phyloP scores from a whole-genome alignment of 2,888 invertebrate genomes.

The Neoascia interrupta region DNA sequence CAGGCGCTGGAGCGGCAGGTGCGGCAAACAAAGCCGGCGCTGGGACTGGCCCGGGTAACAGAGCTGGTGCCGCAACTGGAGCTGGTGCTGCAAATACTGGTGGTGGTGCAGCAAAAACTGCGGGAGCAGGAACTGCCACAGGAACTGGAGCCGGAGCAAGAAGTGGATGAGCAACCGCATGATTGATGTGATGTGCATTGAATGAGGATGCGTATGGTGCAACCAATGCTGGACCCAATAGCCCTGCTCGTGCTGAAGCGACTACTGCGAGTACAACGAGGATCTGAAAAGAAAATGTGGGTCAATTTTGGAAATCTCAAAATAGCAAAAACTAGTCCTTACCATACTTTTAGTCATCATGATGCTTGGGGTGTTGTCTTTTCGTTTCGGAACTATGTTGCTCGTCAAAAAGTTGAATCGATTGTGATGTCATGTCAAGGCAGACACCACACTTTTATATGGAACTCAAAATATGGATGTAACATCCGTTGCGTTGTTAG shows the following conservation, averaged over 20 bases:
- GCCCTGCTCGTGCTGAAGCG: constrained; percentile 77
- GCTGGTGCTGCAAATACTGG: constrained; percentile 70
- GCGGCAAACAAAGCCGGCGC: background rate
- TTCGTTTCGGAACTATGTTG: constrained; percentile 15
- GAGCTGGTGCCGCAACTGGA: constrained; percentile 71
- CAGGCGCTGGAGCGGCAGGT: constrained; percentile 73
- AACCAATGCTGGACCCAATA: constrained; percentile 80
- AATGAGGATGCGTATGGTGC: constrained; percentile 88
- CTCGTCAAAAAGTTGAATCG: constrained; percentile 20
- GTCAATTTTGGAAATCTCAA: background rate
- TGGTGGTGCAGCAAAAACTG: constrained; percentile 74
- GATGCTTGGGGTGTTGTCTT: constrained; percentile 67
- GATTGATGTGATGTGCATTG: constrained; percentile 87
- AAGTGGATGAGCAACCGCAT: constrained; percentile 86
- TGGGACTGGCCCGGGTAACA: constrained; percentile 80
- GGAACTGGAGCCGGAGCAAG: constrained; percentile 76
- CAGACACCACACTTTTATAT: constrained; percentile 51
- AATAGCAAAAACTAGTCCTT: constrained; percentile 62
- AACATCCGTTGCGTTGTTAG: constrained; percentile 19
- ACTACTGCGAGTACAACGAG: constrained; percentile 72
- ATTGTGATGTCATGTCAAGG: constrained; percentile 31
- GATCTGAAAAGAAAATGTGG: constrained; percentile 71
- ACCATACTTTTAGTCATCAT: constrained; percentile 77
- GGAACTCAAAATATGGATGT: constrained; percentile 31
- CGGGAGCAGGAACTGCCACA: constrained; percentile 70